Percentiles rank a stretch among this genome's conserved stretches.
Evolutionary conservation across 2,888 invertebrate genomes (phyloP).

Genomic region (Microctonus hyperodae): DNA sequence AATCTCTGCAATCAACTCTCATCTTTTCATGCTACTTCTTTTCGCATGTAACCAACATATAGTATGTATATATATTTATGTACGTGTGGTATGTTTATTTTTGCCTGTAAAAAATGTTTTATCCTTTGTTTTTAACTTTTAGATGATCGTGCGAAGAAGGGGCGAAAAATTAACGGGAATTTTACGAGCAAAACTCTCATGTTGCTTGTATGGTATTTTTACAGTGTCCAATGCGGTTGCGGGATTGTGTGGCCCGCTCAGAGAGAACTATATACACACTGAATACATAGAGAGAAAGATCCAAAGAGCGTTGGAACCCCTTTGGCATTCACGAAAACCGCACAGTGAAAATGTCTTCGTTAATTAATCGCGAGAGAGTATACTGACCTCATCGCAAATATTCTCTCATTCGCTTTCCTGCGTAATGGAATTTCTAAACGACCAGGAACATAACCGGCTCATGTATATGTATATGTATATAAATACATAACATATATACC

Average conservation of each 20-base stretch:
- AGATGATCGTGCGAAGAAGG: neutral
- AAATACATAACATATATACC: too few relatives aligned
- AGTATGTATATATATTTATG: too few relatives aligned
- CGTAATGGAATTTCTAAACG: conserved; percentile 59
- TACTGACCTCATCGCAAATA: conserved; percentile 40
- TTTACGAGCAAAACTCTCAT: conserved; percentile 34
- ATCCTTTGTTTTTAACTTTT: conserved; percentile 17
- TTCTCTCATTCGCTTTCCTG: conserved; percentile 47
- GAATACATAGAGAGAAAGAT: conserved; percentile 8
- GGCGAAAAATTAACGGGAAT: conserved; percentile 37
- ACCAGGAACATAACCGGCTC: conserved; percentile 23
- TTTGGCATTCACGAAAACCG: conserved; percentile 16
- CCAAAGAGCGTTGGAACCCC: conserved; percentile 8
- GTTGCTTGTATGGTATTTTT: conserved; percentile 20
- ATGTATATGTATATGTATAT: too few relatives aligned
- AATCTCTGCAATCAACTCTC: conserved; percentile 21
- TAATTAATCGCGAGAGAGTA: conserved; percentile 37
- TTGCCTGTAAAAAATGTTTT: conserved; percentile 5
- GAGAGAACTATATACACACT: conserved; percentile 2
- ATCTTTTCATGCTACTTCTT: conserved; percentile 3
- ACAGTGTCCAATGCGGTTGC: neutral
- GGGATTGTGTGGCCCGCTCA: neutral
- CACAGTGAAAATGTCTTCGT: conserved; percentile 35
- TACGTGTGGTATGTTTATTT: neutral
- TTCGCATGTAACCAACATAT: too few relatives aligned